Base-by-base conservation (phyloP, 2,797 vertebrate genomes). In the Pipistrellus nathusii region DNA sequence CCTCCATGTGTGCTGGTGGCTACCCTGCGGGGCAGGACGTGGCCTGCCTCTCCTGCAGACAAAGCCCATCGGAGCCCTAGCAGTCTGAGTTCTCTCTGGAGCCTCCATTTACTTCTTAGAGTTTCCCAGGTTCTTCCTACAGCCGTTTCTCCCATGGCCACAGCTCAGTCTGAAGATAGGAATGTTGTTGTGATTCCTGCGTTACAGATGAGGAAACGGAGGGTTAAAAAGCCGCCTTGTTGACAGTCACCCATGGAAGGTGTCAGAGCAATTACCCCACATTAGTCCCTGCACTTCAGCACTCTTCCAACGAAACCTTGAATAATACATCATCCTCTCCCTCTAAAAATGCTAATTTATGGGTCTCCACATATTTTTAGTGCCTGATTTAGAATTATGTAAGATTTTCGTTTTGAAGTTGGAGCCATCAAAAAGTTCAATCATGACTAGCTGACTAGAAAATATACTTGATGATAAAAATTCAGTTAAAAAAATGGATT, bases 381-480 rank as follows among this genome's bases (percentile, higher is more conserved):
- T 93, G 85, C 93, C 30, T 11, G 87, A 64, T 95, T 96, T 57
- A 93, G 95, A 96, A 95, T 97, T 97, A 97, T 90, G 95, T 97
- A 97, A 97, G 73, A 80, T 94, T 85, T 85, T 68, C 7, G 1
- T 97, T 98, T 94, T 96, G 96, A 98, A 97, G 90, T 97, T 97
- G 64, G 94, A 97, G 38, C 35, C 87, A 96, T 97, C 97, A 98
- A 97, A 98, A 95, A 97, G 92, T 98, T 98, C 97, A 98, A 96
- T 97, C 94, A 97, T 89, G 95, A 97, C 81, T 94, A 90, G 94
- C 96, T 96, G 83, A 90, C 96, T 97, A 64, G 82, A 97, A 97
- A 98, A 97, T 97, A 97, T 38, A 21, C 97, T 98, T 97, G 96
- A 97, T 97, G 88, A 97, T 97, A 97, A 98, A 98, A 98, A 91